Conservation (phyloP, 2,797 vertebrate species). For the Macropodus opercularis region DNA sequence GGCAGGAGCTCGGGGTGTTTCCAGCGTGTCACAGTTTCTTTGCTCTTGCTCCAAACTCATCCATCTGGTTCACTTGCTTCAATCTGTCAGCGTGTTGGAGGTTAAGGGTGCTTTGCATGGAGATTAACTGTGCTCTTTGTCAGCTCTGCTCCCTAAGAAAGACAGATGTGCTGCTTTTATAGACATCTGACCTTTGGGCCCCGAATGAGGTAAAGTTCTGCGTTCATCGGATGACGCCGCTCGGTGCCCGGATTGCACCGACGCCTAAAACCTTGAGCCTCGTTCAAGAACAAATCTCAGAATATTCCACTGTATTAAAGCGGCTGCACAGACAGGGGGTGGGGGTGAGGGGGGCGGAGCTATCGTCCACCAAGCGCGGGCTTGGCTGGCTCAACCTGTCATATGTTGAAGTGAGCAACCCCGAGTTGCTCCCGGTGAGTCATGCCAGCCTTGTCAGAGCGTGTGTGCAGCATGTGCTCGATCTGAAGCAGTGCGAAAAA, state of each 20-base stretch:
- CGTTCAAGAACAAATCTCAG: not conserved
- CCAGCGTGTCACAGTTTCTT: constrained; percentile 40
- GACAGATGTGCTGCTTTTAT: constrained; percentile 54
- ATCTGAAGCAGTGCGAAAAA: too few relatives aligned
- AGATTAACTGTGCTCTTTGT: constrained; percentile 64
- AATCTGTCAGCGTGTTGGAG: constrained; percentile 58
- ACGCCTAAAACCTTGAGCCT: constrained; percentile 14
- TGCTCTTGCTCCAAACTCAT: constrained; percentile 33
- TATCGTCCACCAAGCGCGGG: too few relatives aligned
- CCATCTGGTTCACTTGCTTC: constrained; percentile 33
- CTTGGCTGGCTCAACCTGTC: too few relatives aligned
- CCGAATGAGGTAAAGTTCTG: constrained; percentile 53
- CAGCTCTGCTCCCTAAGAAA: constrained; percentile 55
- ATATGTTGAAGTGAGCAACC: too few relatives aligned
- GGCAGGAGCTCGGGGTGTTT: constrained; percentile 19
- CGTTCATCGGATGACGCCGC: constrained; percentile 20
- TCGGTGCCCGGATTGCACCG: not conserved
- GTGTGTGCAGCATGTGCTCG: too few relatives aligned
- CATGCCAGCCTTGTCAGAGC: too few relatives aligned
- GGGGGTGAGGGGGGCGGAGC: too few relatives aligned
- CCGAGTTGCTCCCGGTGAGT: too few relatives aligned
- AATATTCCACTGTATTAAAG: not conserved
- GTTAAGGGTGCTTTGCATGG: constrained; percentile 67
- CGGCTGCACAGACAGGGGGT: too few relatives aligned
- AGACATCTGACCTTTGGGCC: constrained; percentile 69